Evolutionary conservation across 2,888 invertebrate species (phyloP).

Genomic region (Hartigia nigra): DNA sequence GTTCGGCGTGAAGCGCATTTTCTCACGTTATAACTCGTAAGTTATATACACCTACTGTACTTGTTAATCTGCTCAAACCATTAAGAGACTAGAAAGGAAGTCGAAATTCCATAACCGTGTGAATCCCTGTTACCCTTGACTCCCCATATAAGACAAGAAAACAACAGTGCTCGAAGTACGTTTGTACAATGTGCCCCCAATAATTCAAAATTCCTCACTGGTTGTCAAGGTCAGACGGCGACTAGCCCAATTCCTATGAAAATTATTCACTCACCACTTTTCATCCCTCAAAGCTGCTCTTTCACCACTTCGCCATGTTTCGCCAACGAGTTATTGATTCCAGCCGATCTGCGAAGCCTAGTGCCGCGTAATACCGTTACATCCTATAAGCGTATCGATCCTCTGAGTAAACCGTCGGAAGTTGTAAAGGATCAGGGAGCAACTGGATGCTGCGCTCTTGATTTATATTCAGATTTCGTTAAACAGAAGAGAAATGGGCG

Average conservation of each 20-base stretch:
- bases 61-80: not conserved
- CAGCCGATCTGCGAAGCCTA: not conserved
- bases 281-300: not conserved
- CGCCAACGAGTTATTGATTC: not conserved
- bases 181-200: not conserved
- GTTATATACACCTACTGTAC: not conserved
- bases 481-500: not conserved
- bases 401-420: not conserved
- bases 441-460: not conserved
- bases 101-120: not conserved
- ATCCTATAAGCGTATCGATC: not conserved
- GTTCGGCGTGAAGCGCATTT: not conserved
- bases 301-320: not conserved
- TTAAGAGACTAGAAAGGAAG: not conserved
- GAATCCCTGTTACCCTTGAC: not conserved
- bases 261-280: not conserved
- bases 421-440: not conserved
- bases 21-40: not conserved
- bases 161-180: not conserved
- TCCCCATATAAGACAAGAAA: not conserved
- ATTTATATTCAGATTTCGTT: not conserved
- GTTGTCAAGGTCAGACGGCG: not conserved
- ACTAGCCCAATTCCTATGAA: not conserved
- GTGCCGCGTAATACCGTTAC: not conserved
- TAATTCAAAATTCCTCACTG: not conserved